Evolutionary conservation across 2,797 vertebrate species (phyloP).

Genomic region (Psittacula echo): DNA sequence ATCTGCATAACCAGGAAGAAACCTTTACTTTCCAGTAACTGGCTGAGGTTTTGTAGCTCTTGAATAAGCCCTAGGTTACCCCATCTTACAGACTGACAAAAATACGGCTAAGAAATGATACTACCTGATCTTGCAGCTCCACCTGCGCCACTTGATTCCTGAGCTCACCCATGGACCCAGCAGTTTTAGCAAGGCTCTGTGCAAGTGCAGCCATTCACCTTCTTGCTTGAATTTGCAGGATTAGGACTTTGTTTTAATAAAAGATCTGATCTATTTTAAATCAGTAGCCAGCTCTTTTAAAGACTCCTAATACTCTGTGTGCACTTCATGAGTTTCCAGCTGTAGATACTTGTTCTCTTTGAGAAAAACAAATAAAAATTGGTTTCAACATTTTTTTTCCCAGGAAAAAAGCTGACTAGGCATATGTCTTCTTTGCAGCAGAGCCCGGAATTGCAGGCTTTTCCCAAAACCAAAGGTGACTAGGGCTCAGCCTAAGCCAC

Average conservation of each 20-base stretch:
- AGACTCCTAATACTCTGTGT: background rate
- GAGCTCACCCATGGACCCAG: background rate
- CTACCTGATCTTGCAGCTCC: background rate
- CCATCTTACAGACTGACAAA: background rate
- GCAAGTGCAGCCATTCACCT: background rate
- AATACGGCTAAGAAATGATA: background rate
- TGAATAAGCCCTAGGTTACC: background rate
- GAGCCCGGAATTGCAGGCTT: background rate
- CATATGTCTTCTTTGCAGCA: background rate
- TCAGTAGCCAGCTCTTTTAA: background rate
- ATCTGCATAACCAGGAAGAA: background rate
- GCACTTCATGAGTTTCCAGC: conserved; percentile 32
- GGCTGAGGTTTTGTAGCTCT: background rate
- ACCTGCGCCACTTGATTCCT: background rate
- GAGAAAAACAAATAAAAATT: conserved; percentile 47
- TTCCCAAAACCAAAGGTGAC: background rate
- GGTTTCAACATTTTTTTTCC: background rate
- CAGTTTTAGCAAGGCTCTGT: background rate
- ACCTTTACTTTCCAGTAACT: background rate
- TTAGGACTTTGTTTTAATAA: background rate
- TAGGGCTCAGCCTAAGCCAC: background rate
- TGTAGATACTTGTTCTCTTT: conserved; percentile 30
- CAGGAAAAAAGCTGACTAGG: conserved; percentile 22
- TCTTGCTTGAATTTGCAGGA: background rate
- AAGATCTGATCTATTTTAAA: background rate